These are phyloP conservation scores for Aphidius gifuensis DNA, from an alignment of 1,140 invertebrate genomes.

Conservation along the genomic window DNA sequence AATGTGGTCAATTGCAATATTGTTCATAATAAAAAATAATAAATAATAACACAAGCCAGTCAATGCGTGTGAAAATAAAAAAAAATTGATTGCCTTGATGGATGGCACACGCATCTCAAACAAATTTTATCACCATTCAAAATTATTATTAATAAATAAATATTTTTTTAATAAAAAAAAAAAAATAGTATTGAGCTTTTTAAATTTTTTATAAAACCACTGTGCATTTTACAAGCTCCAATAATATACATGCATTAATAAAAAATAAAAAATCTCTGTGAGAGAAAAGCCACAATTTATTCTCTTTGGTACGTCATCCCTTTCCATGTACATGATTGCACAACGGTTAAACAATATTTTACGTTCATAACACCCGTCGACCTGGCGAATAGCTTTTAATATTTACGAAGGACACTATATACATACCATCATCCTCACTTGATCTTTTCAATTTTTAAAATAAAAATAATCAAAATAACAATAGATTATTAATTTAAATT, in stretches of 20 bases:
- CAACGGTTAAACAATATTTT: constrained; percentile 9
- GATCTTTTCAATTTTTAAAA: constrained; percentile 4
- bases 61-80: no score
- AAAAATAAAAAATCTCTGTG: neutral
- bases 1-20: neutral
- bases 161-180: constrained; percentile 10
- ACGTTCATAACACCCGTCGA: neutral
- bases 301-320: constrained; percentile 8
- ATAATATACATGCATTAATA: no score
- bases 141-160: constrained; percentile 10
- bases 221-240: no score
- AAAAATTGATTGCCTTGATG: no score
- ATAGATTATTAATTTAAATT: neutral
- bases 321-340: constrained; percentile 4
- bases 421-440: neutral
- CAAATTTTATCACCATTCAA: no score
- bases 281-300: constrained; percentile 4
- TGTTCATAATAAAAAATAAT: neutral
- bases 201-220: neutral
- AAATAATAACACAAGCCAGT: neutral
- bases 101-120: no score
- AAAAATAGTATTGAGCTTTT: constrained; percentile 10
- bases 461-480: no score
- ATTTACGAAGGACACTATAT: constrained; percentile 11
- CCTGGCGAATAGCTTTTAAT: constrained; percentile 4